Evolutionary conservation across 2,113 vertebrate genomes (phyloP).

Genomic region (Apteryx mantelli): DNA sequence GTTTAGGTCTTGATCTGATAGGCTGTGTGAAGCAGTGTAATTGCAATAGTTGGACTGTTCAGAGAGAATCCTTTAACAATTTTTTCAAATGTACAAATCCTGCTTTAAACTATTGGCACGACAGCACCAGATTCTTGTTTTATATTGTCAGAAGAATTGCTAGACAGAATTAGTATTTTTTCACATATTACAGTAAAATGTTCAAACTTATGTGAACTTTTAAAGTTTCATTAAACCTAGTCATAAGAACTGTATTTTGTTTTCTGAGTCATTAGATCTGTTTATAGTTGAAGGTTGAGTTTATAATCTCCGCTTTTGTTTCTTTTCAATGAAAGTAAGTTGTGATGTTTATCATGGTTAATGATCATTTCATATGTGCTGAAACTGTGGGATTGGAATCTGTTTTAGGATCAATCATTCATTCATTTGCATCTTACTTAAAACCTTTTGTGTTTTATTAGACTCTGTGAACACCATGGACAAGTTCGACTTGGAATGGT

Average conservation of each 20-base stretch:
- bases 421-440: conserved; percentile 12
- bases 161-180: background rate
- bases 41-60: background rate
- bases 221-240: background rate
- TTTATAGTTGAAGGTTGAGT: background rate
- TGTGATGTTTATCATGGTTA: background rate
- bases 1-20: background rate
- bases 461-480: conserved; percentile 89
- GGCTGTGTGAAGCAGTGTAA: rapidly evolving
- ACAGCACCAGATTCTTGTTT: background rate
- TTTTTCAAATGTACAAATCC: rapidly evolving
- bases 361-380: background rate
- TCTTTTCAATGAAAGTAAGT: background rate
- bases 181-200: background rate
- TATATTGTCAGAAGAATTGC: background rate
- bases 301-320: background rate
- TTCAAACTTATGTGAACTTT: background rate
- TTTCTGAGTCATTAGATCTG: background rate
- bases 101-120: background rate
- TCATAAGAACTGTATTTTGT: background rate
- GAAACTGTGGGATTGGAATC: background rate
- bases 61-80: rapidly evolving
- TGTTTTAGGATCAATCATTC: background rate
- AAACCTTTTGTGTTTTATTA: conserved; percentile 64
- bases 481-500: conserved; percentile 98